Conservation (phyloP, 2,888 invertebrate genomes). For the Villa cingulata region DNA sequence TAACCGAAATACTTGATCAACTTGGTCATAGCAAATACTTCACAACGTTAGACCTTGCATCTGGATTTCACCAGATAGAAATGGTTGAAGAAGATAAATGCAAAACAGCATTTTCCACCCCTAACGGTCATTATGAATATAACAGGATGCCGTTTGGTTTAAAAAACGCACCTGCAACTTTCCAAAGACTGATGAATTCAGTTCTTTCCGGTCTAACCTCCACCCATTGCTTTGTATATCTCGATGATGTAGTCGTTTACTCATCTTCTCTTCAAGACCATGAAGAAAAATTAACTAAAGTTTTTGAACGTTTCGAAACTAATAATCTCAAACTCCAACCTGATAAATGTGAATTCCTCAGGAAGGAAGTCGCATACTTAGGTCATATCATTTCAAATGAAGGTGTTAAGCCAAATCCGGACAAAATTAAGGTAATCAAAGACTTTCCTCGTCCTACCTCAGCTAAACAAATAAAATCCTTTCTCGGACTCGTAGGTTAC, state of each 20-base stretch:
- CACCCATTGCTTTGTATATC: conserved; percentile 9
- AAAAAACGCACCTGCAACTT: conserved; percentile 10
- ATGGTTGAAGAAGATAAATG: conserved; percentile 8
- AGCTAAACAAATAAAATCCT: conserved; percentile 15
- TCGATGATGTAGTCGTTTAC: conserved; percentile 11
- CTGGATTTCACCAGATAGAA: conserved; percentile 14
- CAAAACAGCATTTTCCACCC: conserved; percentile 10
- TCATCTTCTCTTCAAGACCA: conserved; percentile 3
- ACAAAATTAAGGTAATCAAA: conserved; percentile 1
- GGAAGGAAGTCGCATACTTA: conserved; percentile 7
- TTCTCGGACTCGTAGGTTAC: conserved; percentile 16
- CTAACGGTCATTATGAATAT: conserved; percentile 6
- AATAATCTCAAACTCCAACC: conserved; percentile 8
- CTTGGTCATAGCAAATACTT: conserved; percentile 11
- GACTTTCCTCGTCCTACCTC: conserved; percentile 13
- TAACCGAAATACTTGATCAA: conserved; percentile 13
- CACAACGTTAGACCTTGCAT: conserved; percentile 11
- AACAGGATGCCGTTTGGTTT: conserved; percentile 9
- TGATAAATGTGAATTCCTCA: conserved; percentile 4
- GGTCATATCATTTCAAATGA: conserved; percentile 8
- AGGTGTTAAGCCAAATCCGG: conserved; percentile 1
- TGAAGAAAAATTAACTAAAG: conserved; percentile 2
- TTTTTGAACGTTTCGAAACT: conserved; percentile 2
- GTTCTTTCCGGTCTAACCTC: conserved; percentile 6
- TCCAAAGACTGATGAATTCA: conserved; percentile 12